Evolutionary conservation across 2,797 vertebrate genomes (phyloP), one percentile per base, ranked within the genome.

Genomic region (Anolis apletophallus): DNA sequence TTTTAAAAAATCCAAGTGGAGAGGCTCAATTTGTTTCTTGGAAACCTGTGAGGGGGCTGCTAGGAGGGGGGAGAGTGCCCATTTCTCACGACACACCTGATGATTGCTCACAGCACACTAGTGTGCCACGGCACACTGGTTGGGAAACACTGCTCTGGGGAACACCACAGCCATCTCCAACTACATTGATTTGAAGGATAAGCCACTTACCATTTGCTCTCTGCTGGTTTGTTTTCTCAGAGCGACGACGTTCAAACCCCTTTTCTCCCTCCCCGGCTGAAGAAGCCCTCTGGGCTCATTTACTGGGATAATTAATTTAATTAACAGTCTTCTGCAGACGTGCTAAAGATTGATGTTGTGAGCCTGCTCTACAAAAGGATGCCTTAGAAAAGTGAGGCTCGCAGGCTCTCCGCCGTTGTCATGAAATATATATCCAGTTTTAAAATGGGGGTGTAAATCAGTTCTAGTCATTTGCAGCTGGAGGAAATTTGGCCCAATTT

Each of bases 271-370:
- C 93, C 89, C 89, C 84, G 90, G 91, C 67, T 54, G 68, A 84
- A 84, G 88, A 69, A 95, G 75, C 89, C 91, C 92, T 93, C 80
- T 75, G 93, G 91, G 71, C 83, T 90, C 85, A 75, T 93, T 96
- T 94, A 93, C 36, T 75, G 90, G 79, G 86, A 80, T 89, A 94
- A 94, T 95, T 95, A 93, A 91, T 95, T 94, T 92, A 95, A 95
- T 94, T 93, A 94, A 90, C 87, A 93, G 84, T 21, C 77, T 94
- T 91, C 91, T 78, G 55, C 88, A 92, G 85, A 90, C 21, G 0
- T 32, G 80, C 77, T 94, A 86, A 82, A 91, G 88, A 91, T 81
- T 89, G 57, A 10, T 67, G 46, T 88, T 92, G 88, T 32, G 74
- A 94, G 90, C 71, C 86, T 68, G 52, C 86, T 89, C 88, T 36